Conservation (phyloP, 2,797 vertebrate species). For the Leptoclinus maculatus region DNA sequence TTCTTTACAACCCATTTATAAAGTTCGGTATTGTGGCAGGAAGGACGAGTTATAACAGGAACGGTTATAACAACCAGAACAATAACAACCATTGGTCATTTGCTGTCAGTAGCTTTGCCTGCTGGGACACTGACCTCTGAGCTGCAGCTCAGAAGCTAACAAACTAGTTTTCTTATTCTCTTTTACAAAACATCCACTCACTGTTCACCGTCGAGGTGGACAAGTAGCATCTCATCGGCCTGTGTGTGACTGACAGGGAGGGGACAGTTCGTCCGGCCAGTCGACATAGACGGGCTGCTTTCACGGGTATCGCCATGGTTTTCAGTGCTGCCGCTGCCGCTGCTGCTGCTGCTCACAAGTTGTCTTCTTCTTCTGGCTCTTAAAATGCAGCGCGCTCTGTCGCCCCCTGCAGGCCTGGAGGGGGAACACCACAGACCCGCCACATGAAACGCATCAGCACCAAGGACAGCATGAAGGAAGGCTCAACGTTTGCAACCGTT, state of each 20-base stretch:
- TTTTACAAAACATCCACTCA: constrained; percentile 65
- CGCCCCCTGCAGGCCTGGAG: constrained; percentile 63
- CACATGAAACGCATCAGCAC: constrained; percentile 33
- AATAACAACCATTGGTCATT: not conserved
- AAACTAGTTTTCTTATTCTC: not conserved
- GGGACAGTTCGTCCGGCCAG: constrained; percentile 53
- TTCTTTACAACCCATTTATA: no score
- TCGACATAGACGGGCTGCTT: constrained; percentile 50
- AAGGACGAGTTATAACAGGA: not conserved
- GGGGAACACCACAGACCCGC: not conserved
- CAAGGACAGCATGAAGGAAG: constrained; percentile 41
- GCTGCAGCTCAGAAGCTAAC: not conserved
- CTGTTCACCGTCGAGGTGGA: constrained; percentile 62
- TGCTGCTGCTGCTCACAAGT: constrained; percentile 43
- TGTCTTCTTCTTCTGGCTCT: not conserved
- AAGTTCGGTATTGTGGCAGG: not conserved
- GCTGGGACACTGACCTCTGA: constrained; percentile 53
- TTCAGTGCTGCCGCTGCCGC: not conserved
- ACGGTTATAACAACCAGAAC: not conserved
- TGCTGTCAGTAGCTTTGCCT: not conserved
- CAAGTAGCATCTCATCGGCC: constrained; percentile 56
- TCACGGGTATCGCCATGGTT: constrained; percentile 78
- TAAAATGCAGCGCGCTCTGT: not conserved
- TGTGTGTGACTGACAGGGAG: constrained; percentile 30
- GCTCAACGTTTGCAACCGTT: not conserved